A percentile compares a stretch with the other conserved stretches of the same genome.
Evolutionary conservation across 2,888 invertebrate genomes (phyloP).

Genomic region (Xylocampa areola): DNA sequence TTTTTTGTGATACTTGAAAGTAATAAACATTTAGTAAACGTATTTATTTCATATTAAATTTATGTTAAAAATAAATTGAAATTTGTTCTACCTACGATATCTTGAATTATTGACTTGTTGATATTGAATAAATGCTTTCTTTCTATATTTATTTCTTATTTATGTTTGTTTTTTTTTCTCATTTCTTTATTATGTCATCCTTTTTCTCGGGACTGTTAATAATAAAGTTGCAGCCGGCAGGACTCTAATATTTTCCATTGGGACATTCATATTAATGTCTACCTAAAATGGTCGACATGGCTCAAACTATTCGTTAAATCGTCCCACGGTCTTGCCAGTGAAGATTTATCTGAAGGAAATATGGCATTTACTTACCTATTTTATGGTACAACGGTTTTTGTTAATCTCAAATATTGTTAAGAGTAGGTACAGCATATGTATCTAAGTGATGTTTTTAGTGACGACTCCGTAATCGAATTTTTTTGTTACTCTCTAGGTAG

Average conservation of each 20-base stretch:
- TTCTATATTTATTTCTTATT: not conserved
- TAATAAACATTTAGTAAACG: slow-evolving; percentile 29
- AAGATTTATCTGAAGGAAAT: slow-evolving; percentile 13
- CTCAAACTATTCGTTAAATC: slow-evolving; percentile 5
- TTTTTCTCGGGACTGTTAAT: not conserved
- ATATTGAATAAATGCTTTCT: not conserved
- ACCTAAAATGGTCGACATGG: slow-evolving; percentile 7
- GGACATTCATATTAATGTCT: slow-evolving; percentile 5
- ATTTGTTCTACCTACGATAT: slow-evolving; percentile 1
- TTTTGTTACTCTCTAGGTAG: not conserved
- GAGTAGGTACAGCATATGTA: not conserved
- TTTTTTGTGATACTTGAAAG: slow-evolving; percentile 25
- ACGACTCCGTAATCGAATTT: not conserved
- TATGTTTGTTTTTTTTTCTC: no score
- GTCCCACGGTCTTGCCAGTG: not conserved
- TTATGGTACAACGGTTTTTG: slow-evolving; percentile 10
- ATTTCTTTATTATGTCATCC: not conserved
- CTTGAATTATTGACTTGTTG: slow-evolving; percentile 1
- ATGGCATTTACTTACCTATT: slow-evolving; percentile 14
- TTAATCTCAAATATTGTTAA: slow-evolving; percentile 4
- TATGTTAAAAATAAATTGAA: slow-evolving; percentile 15
- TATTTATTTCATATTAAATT: slow-evolving; percentile 25
- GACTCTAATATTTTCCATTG: not conserved
- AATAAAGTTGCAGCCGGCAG: not conserved
- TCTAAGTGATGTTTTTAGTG: not conserved